phyloP scores from a whole-genome alignment of 2,113 vertebrate genomes.

The Hydrochoerus hydrochaeris region DNA sequence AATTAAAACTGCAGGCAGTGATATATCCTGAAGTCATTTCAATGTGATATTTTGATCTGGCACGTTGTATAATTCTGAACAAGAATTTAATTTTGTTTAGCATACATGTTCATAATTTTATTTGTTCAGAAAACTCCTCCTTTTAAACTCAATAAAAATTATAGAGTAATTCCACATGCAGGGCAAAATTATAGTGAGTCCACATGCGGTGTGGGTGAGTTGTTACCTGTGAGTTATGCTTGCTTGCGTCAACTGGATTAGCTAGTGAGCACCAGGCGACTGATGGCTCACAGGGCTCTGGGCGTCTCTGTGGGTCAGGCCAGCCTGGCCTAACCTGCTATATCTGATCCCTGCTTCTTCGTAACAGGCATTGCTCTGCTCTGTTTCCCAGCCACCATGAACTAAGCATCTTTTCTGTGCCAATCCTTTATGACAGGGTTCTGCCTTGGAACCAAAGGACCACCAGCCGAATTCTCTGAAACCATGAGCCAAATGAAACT shows the following conservation, averaged over 20 bases:
- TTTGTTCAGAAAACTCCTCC: background rate
- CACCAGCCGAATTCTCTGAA: background rate
- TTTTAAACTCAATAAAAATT: background rate
- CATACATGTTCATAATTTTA: fast-evolving
- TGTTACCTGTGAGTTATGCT: background rate
- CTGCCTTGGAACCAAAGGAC: background rate
- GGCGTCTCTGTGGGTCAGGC: background rate
- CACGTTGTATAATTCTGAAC: background rate
- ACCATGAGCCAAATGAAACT: background rate
- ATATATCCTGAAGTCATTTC: background rate
- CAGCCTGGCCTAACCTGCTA: background rate
- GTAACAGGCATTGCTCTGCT: too few species aligned
- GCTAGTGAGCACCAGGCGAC: background rate
- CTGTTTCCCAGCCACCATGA: background rate
- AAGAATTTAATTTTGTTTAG: background rate
- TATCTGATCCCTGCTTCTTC: background rate
- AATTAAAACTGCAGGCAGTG: background rate
- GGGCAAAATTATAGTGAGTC: background rate
- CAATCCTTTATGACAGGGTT: background rate
- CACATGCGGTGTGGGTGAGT: background rate
- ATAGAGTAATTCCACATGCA: background rate
- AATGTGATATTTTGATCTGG: background rate
- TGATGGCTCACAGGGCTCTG: background rate
- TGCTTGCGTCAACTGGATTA: background rate
- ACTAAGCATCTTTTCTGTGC: background rate